phyloP scores from a whole-genome alignment of 2,888 invertebrate species.

The Leistus spinibarbis region DNA sequence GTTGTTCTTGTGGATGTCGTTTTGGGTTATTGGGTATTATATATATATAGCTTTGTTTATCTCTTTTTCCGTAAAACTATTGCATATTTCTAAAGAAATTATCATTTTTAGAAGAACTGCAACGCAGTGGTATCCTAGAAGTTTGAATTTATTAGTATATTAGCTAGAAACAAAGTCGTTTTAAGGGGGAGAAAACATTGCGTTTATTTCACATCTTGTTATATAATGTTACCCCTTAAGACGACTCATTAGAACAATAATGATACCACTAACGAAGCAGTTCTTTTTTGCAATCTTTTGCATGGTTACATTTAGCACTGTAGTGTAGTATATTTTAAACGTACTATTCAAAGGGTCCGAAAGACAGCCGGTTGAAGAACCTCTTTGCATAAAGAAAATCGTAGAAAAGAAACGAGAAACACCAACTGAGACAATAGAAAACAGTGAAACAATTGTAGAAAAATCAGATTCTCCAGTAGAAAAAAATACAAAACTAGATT shows the following conservation, averaged over 20 bases:
- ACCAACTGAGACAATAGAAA: background rate
- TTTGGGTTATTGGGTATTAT: slow-evolving; percentile 36
- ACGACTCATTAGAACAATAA: background rate
- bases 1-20: slow-evolving; percentile 25
- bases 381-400: slow-evolving; percentile 3
- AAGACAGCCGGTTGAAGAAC: slow-evolving; percentile 8
- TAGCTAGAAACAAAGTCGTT: background rate
- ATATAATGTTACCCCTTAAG: background rate
- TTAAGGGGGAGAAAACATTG: background rate
- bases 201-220: background rate
- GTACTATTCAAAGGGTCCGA: slow-evolving; percentile 36
- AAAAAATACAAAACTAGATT: background rate
- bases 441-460: background rate
- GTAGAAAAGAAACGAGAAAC: background rate
- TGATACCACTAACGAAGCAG: slow-evolving; percentile 22
- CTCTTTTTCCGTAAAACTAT: slow-evolving; percentile 34
- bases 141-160: background rate
- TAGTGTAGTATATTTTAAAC: slow-evolving; percentile 39
- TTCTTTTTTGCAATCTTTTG: slow-evolving; percentile 26
- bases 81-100: slow-evolving; percentile 29
- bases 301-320: slow-evolving; percentile 36
- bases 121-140: slow-evolving; percentile 18
- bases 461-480: background rate
- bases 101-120: slow-evolving; percentile 9
- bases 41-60: slow-evolving; percentile 28